These are phyloP conservation scores for Pangasius sanitwongsei DNA, from an alignment of 2,797 vertebrate species.

Conservation along the genomic window DNA sequence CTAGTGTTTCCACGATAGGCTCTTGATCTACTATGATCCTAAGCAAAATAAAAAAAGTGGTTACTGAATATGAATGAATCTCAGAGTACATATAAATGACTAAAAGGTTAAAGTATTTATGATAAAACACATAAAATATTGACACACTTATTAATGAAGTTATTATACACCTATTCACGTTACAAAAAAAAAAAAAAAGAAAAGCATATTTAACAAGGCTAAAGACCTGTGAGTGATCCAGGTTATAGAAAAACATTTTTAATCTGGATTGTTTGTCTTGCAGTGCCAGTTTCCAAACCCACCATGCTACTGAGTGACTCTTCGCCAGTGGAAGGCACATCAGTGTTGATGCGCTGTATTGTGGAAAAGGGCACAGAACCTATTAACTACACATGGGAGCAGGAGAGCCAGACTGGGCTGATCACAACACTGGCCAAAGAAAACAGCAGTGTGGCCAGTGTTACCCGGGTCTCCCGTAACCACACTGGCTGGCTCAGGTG, in stretches of 20 bases:
- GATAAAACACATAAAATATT: not conserved
- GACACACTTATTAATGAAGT: not conserved
- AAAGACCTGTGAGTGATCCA: not conserved
- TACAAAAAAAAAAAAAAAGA: not conserved
- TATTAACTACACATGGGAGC: conserved; percentile 81
- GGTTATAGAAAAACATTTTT: not conserved
- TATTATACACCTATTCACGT: not conserved
- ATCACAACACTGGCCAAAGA: conserved; percentile 63
- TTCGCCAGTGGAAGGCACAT: conserved; percentile 75
- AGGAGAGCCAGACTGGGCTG: conserved; percentile 64
- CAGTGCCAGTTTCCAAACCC: conserved; percentile 87
- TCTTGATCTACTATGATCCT: not conserved
- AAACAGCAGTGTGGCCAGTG: conserved; percentile 62
- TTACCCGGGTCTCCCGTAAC: conserved; percentile 77
- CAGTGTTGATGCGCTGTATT: conserved; percentile 75
- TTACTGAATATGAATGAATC: not conserved
- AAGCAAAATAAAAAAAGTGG: not conserved
- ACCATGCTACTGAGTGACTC: conserved; percentile 75
- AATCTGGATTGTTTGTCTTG: not conserved
- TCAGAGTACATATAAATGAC: not conserved
- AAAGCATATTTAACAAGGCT: not conserved
- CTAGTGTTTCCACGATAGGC: not conserved
- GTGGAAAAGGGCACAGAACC: conserved; percentile 84
- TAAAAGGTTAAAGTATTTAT: not conserved
- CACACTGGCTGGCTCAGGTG: conserved; percentile 86